Evolutionary conservation across 2,797 vertebrate genomes (phyloP).

Genomic region (Pantherophis alleghaniensis): DNA sequence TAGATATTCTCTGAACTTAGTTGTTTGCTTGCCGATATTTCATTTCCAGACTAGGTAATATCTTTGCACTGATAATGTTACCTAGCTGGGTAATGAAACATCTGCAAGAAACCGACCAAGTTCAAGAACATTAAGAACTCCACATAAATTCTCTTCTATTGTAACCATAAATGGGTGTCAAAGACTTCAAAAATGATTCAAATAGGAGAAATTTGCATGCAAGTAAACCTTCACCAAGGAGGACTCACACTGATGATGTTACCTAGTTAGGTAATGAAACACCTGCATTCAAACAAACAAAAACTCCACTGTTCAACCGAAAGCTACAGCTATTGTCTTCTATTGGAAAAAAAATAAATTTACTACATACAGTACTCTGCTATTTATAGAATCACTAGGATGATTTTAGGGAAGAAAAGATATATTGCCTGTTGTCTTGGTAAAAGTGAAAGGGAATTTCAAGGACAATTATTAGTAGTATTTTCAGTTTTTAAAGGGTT

Average conservation of each 20-base stretch:
- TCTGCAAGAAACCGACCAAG: neutral
- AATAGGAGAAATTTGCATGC: neutral
- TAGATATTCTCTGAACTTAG: neutral
- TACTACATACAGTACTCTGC: neutral
- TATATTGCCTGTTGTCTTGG: neutral
- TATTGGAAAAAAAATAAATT: neutral
- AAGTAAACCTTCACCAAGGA: neutral
- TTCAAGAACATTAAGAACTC: neutral
- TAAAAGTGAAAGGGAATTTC: neutral
- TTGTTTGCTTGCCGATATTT: neutral
- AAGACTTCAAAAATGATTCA: neutral
- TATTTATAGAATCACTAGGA: neutral
- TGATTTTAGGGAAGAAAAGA: neutral
- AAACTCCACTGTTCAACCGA: neutral
- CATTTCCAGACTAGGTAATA: neutral
- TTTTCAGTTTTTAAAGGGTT: neutral
- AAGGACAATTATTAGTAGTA: neutral
- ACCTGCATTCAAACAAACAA: neutral
- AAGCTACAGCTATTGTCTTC: neutral
- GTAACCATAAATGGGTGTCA: neutral
- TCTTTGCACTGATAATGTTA: neutral
- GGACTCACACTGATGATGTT: neutral
- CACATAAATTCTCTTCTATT: neutral
- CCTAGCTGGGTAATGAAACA: neutral
- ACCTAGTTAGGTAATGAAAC: neutral